Evolutionary conservation across 2,113 vertebrate genomes (phyloP).

Genomic region (Propithecus coquereli): DNA sequence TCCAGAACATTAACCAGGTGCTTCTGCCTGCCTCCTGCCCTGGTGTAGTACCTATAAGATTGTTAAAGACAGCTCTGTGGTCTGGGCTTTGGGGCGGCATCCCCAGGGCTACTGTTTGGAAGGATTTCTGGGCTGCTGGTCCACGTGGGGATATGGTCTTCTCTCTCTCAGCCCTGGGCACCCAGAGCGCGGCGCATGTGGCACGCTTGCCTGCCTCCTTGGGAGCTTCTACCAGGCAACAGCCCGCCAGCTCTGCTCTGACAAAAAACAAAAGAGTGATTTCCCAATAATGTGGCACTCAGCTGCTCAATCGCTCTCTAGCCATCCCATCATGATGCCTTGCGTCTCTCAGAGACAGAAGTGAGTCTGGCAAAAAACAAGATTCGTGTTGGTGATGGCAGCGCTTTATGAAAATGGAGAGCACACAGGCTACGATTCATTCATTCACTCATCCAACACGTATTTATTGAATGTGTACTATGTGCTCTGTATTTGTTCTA

Average conservation of each 20-base stretch:
- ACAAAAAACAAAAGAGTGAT: conserved; percentile 62
- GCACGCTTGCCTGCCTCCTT: conserved; percentile 24
- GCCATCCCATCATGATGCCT: conserved; percentile 51
- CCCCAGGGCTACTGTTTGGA: not conserved
- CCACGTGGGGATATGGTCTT: not conserved
- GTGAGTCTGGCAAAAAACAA: conserved; percentile 22
- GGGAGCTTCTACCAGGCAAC: conserved; percentile 43
- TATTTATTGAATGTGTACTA: not conserved
- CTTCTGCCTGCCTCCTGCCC: conserved; percentile 45
- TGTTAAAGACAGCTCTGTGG: not conserved
- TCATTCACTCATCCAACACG: not conserved
- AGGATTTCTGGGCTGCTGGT: not conserved
- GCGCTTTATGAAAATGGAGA: conserved; percentile 4
- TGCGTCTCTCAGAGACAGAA: conserved; percentile 43
- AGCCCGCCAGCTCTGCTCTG: conserved; percentile 60
- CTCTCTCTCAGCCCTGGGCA: conserved; percentile 30
- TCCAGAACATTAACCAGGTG: not conserved
- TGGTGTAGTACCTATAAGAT: conserved; percentile 22
- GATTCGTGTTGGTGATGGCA: conserved; percentile 49
- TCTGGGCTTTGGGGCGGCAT: not conserved
- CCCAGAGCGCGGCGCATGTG: conserved; percentile 13
- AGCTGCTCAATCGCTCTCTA: conserved; percentile 64
- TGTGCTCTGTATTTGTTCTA: not conserved
- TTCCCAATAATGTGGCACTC: conserved; percentile 71
- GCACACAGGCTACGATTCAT: not conserved